These are phyloP conservation scores for Liolophura sinensis DNA, from an alignment of 1,140 invertebrate species.

Conservation along the genomic window DNA sequence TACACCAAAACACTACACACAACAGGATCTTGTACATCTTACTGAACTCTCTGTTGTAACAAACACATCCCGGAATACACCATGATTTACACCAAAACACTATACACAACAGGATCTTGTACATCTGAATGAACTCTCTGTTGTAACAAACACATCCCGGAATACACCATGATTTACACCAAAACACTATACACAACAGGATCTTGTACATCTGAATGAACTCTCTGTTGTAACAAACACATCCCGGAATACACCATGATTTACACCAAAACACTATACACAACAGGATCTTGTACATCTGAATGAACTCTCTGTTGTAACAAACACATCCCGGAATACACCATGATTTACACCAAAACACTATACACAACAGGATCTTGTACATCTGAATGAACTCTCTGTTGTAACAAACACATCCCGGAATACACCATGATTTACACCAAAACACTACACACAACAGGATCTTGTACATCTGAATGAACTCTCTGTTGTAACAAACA, in stretches of 20 bases:
- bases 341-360: too few species aligned
- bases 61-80: slow-evolving; percentile 1
- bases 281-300: neutral
- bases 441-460: too few species aligned
- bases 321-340: too few species aligned
- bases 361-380: neutral
- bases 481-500: too few species aligned
- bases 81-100: neutral
- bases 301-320: too few species aligned
- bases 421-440: too few species aligned
- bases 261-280: neutral
- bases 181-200: slow-evolving; percentile 63
- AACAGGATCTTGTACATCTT: slow-evolving; percentile 88
- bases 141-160: slow-evolving; percentile 1
- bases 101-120: slow-evolving; percentile 76
- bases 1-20: neutral
- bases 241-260: too few species aligned
- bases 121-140: slow-evolving; percentile 87
- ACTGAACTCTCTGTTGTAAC: slow-evolving; percentile 74
- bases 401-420: too few species aligned
- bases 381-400: too few species aligned
- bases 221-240: slow-evolving; percentile 61
- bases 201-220: slow-evolving; percentile 92
- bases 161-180: neutral
- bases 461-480: neutral